phyloP scores from a whole-genome alignment of 2,888 invertebrate genomes.

The Embidobia sp. region DNA sequence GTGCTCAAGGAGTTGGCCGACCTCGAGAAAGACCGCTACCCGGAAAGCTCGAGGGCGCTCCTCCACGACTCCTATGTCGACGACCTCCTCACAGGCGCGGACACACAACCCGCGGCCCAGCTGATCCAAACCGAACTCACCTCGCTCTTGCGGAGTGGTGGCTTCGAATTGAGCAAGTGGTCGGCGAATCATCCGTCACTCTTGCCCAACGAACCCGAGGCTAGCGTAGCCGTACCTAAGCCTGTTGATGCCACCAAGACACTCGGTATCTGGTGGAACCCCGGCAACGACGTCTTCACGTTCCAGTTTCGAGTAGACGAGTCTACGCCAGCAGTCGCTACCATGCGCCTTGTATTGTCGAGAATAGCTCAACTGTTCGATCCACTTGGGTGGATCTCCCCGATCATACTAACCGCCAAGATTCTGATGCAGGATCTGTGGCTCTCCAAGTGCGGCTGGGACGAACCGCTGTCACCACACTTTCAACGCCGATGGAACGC shows the following conservation, averaged over 20 bases:
- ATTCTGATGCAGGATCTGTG: background rate
- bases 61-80: background rate
- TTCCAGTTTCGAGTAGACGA: too few species aligned
- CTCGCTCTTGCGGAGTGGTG: background rate
- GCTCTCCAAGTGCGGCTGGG: background rate
- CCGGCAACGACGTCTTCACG: background rate
- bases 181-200: background rate
- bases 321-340: too few species aligned
- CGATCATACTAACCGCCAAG: background rate
- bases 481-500: background rate
- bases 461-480: background rate
- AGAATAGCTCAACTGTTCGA: slow-evolving; percentile 5
- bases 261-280: slow-evolving; percentile 4
- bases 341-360: slow-evolving; percentile 3
- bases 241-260: background rate
- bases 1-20: background rate
- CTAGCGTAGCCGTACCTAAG: background rate
- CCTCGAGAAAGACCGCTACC: background rate
- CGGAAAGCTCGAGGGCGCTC: background rate
- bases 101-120: background rate
- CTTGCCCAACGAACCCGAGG: background rate
- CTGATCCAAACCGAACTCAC: background rate
- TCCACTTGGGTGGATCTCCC: slow-evolving; percentile 6
- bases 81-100: background rate
- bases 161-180: background rate